Evolutionary conservation across 2,888 invertebrate genomes (phyloP), one percentile per base, ranked within the genome.

Genomic region (Clistopyga incitator): DNA sequence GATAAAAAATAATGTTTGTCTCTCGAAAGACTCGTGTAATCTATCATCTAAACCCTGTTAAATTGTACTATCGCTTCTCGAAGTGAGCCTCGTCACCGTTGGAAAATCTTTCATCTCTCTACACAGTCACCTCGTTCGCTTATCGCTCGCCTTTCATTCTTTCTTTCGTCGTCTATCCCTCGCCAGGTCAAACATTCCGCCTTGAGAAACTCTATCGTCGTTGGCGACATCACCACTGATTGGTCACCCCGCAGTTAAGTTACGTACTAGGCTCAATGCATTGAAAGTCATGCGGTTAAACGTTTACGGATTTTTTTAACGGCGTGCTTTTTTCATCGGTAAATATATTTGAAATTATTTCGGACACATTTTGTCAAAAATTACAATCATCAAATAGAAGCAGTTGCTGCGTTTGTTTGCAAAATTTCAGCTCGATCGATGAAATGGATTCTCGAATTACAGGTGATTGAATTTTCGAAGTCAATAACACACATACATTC

Each of bases 21-120:
- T 50, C 23, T 23, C 52, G 42, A 56, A 65, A 78, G 82, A 75
- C 72, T 61, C 18, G 56, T 47, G 71, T 64, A 75, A 84, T 84
- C 84, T 75, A n/a, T 34, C 25, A 84, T 84, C 84, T 81, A 81
- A 84, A 84, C 64, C 64, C 38, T 42, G 84, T 84, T 81, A 75
- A 84, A 81, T 84, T 56, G 68, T 59, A 54, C 61, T 56, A 78
- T 84, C 77, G 68, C 52, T 59, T 52, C 50, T 70, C 67, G 38
- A 80, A 84, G 80, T 81, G 84, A 81, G 78, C 84, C 42, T 61
- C 77, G 80, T 78, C 68, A 68, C 74, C 47, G 67, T n/a, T 45
- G 47, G 56, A 80, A 78, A 78, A 80, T 80, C 76, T 77, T 54
- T 47, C 56, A 78, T 84, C 81, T 81, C 42, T 42, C 23, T 50